Evolutionary conservation across 1,140 invertebrate species (phyloP).

Genomic region (Belonocnema kinseyi): DNA sequence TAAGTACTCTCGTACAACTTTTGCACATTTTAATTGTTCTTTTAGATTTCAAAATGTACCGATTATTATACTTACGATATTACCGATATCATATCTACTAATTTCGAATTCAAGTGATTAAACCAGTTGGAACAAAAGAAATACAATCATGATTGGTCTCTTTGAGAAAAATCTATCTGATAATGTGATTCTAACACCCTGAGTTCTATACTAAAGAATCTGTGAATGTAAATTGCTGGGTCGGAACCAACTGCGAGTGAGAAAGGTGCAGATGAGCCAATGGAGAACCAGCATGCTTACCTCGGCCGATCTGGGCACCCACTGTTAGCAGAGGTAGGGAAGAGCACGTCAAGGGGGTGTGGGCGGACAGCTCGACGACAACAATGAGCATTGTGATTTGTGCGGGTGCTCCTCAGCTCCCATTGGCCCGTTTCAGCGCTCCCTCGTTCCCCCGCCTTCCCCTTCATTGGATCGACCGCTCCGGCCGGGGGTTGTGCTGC

Average conservation of each 20-base stretch:
- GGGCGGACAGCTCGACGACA: slow-evolving; percentile 70
- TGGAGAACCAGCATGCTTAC: neutral
- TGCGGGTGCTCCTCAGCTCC: slow-evolving; percentile 66
- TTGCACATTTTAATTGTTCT: no score
- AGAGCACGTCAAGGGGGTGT: slow-evolving; percentile 56
- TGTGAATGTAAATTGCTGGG: neutral
- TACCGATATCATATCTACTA: no score
- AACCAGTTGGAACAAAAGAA: no score
- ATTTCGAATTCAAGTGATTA: no score
- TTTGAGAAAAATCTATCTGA: no score
- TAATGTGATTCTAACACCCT: no score
- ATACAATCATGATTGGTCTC: no score
- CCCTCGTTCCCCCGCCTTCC: slow-evolving; percentile 55
- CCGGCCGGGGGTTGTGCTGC: slow-evolving; percentile 62
- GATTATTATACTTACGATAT: no score
- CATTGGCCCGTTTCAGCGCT: slow-evolving; percentile 67
- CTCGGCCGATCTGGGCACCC: neutral
- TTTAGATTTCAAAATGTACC: no score
- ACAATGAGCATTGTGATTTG: slow-evolving; percentile 77
- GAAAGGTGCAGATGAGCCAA: neutral
- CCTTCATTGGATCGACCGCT: slow-evolving; percentile 53
- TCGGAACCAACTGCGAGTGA: slow-evolving; percentile 1
- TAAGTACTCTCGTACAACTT: no score
- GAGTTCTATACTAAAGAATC: no score
- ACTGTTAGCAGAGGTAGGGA: slow-evolving; percentile 46